Percentiles rank a stretch among this genome's conserved stretches.
Evolutionary conservation across 2,797 vertebrate genomes (phyloP).

Genomic region (Acropternis orthonyx): DNA sequence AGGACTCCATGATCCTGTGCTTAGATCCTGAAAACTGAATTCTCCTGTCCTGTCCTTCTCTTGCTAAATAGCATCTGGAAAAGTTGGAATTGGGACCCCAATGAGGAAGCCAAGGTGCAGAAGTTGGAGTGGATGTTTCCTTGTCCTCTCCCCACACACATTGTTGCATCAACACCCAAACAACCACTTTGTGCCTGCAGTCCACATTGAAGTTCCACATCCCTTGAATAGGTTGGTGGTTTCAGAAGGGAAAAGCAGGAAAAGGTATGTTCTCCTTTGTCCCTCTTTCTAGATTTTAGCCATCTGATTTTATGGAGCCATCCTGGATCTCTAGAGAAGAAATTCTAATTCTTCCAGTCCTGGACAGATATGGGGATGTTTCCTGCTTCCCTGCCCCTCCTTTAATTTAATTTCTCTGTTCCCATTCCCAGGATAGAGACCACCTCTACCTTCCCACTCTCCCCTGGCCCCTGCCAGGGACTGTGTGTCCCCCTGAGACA

Average conservation of each 20-base stretch:
- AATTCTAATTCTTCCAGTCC: neutral
- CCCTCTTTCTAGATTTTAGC: neutral
- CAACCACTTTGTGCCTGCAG: neutral
- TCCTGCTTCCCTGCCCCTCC: neutral
- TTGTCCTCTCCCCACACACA: neutral
- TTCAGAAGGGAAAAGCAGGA: neutral
- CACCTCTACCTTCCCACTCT: neutral
- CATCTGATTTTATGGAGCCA: neutral
- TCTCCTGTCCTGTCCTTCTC: neutral
- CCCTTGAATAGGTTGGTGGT: neutral
- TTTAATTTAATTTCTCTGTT: neutral
- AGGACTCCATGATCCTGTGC: neutral
- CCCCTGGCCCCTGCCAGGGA: neutral
- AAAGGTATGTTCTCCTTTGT: neutral
- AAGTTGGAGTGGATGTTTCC: neutral
- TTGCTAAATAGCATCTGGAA: neutral
- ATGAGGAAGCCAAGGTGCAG: neutral
- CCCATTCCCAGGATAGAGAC: neutral
- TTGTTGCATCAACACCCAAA: neutral
- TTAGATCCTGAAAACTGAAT: neutral
- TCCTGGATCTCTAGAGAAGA: neutral
- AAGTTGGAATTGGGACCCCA: neutral
- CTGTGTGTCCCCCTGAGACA: neutral
- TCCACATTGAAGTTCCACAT: neutral
- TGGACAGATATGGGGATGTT: neutral